Base-by-base conservation (phyloP, 2,888 invertebrate species). In the Hymenopus coronatus region DNA sequence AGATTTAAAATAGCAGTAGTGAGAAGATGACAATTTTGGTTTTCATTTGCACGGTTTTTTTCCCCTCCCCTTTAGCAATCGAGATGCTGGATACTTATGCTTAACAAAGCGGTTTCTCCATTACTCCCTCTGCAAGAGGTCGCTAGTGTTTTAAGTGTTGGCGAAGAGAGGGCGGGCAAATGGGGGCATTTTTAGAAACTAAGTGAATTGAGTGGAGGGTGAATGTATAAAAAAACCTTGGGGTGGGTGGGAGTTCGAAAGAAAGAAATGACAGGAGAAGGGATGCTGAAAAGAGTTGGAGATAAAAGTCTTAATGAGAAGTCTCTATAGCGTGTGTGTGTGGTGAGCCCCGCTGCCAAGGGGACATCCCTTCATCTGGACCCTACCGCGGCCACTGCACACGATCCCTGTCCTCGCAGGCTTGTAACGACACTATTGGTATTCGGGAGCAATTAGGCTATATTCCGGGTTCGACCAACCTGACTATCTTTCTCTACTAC, bases 261-360 rank as follows among this genome's bases (percentile, higher is more conserved):
- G 54, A 70, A 70, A 70, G 54, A 70, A 70, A 70, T 70, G 54
- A 70, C 54, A 70, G 54, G 54, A 70, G 54, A 70, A 70, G 54
- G 54, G 54, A 70, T 70, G 54, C 54, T 70, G 54, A 70, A 70
- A 70, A 70, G 54, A 70, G 85, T 54, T 88, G 70, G 84, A 88
- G 90, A 90, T 90, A 89, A 89, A 90, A 90, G 89, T 89, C 88
- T 89, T 90, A 89, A 89, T 89, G 90, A 89, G 90, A 88, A 88
- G 88, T 88, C 82, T 88, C 82, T 82, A 82, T 27, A 82, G 87
- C 33, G 33, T 82, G 87, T 87, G 87, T 70, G 54, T 70, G 54
- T 70, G 54, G 54, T 70, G 54, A 70, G 54, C 20, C 54, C 1
- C 20, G 20, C 54, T 70, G 54, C 54, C 54, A 70, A 70, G 54